Base-by-base conservation (phyloP, 2,797 vertebrate species). In the Coregonus suidteri region DNA sequence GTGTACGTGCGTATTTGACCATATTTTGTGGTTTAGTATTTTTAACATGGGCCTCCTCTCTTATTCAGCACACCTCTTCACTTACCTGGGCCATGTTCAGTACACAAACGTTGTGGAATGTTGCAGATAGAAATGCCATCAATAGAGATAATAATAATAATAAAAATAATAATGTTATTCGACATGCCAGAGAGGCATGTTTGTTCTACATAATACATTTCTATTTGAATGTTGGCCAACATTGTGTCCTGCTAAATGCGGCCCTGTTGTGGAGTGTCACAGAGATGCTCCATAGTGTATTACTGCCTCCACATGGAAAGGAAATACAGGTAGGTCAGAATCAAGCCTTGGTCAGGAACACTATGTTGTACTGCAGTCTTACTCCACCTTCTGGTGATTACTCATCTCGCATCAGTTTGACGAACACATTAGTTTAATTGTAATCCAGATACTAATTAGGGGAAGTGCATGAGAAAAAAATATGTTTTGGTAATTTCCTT, bases 11-110 rank as follows among this genome's bases (percentile, higher is more conserved):
- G 4, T 5, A 4, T 52, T 5, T 3, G 1, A n/a, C 15, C 15
- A 59, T 59, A n/a, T 62, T 59, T 62, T n/a, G 56, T n/a, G 54
- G 54, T 59, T 59, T 59, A 20, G 56, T 62, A n/a, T 20, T 62
- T 62, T 62, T 20, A 20, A 9, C 41, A 47, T 3, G 41, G 41
- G 41, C 41, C 41, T 47, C 41, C 41, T 47, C 41, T 47, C 41
- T 47, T 11, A 18, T 59, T 59, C 4, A n/a, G 56, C 56, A 7
- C 16, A 59, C 5, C 41, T 18, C 6, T 62, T 62, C n/a, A 20
- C n/a, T 62, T 62, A 62, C 2, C 18, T 62, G n/a, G 56, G n/a
- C 56, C 15, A 1, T 62, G 7, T 62, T 62, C 56, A 18, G 14
- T 56, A 56, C 53, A 56, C 14, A 47, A 3, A 47, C 41, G 11